Percentiles rank a stretch among this genome's conserved stretches.
These are phyloP conservation scores for Oncorhynchus mykiss DNA, from an alignment of 2,113 vertebrate genomes.

Conservation along the genomic window DNA sequence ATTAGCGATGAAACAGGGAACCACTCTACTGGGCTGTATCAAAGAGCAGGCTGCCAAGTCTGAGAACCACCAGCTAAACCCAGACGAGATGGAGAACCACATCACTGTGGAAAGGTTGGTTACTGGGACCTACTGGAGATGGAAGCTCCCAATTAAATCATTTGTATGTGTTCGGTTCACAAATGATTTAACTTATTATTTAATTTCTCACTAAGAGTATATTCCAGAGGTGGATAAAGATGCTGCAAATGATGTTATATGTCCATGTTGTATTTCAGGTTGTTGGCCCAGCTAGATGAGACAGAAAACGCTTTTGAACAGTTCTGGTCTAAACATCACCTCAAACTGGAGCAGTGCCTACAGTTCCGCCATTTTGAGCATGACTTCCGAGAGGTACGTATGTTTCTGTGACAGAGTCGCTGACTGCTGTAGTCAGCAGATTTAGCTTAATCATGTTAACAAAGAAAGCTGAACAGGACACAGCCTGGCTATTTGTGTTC, in stretches of 20 bases:
- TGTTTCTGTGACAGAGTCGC: no score
- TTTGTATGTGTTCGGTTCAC: no score
- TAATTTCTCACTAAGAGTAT: no score
- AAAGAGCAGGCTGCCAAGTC: constrained; percentile 82
- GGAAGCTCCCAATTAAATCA: no score
- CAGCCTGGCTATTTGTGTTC: no score
- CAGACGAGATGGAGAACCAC: constrained; percentile 87
- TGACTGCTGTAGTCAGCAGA: no score
- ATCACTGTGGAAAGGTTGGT: constrained; percentile 87
- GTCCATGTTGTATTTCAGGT: constrained; percentile 66
- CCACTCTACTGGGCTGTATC: constrained; percentile 84
- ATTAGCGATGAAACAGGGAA: constrained; percentile 85
- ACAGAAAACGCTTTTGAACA: constrained; percentile 91
- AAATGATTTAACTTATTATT: no score
- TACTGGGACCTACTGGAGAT: neutral
- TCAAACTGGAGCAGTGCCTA: constrained; percentile 89
- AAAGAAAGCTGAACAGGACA: no score
- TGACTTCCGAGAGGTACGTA: constrained; percentile 86
- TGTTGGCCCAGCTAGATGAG: constrained; percentile 89
- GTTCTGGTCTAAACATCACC: constrained; percentile 90
- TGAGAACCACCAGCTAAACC: constrained; percentile 78
- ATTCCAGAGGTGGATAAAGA: no score
- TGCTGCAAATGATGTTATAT: no score
- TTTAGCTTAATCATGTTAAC: no score
- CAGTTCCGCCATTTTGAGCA: constrained; percentile 93